Evolutionary conservation across 2,797 vertebrate species (phyloP).

Genomic region (Acrocephalus scirpaceus): DNA sequence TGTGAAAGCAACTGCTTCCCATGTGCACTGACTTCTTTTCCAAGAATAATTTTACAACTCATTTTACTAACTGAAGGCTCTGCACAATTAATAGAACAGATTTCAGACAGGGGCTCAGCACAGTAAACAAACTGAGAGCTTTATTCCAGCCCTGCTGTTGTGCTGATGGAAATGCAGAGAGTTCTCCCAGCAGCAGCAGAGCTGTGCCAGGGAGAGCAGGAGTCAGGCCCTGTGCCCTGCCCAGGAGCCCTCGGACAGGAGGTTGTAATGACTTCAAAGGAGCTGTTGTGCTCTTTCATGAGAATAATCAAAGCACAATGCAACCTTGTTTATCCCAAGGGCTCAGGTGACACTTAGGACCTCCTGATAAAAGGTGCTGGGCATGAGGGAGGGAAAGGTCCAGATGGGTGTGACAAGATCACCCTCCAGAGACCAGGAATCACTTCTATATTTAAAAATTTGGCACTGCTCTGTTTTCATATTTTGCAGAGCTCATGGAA

Average conservation of each 20-base stretch:
- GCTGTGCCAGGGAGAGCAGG: neutral
- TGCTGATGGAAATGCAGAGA: neutral
- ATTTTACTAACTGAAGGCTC: conserved; percentile 20
- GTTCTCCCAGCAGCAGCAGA: neutral
- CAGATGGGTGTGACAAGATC: neutral
- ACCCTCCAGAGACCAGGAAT: neutral
- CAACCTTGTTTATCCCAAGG: conserved; percentile 42
- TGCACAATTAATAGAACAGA: neutral
- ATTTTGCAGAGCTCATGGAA: neutral
- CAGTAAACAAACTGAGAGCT: neutral
- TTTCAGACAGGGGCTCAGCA: neutral
- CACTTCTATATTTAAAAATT: neutral
- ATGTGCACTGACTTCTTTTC: neutral
- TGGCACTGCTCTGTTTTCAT: neutral
- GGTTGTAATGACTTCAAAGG: conserved; percentile 43
- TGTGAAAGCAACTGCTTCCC: conserved; percentile 34
- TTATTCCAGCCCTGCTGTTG: neutral
- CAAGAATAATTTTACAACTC: conserved; percentile 39
- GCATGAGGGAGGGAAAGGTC: conserved; percentile 20
- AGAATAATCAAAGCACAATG: conserved; percentile 45
- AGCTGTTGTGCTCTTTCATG: conserved; percentile 30
- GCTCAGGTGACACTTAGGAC: conserved; percentile 50
- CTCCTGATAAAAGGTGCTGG: conserved; percentile 23
- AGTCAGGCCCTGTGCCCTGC: neutral
- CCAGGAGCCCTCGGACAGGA: neutral